Conservation (phyloP, 2,113 vertebrate species). For the Vimba vimba region DNA sequence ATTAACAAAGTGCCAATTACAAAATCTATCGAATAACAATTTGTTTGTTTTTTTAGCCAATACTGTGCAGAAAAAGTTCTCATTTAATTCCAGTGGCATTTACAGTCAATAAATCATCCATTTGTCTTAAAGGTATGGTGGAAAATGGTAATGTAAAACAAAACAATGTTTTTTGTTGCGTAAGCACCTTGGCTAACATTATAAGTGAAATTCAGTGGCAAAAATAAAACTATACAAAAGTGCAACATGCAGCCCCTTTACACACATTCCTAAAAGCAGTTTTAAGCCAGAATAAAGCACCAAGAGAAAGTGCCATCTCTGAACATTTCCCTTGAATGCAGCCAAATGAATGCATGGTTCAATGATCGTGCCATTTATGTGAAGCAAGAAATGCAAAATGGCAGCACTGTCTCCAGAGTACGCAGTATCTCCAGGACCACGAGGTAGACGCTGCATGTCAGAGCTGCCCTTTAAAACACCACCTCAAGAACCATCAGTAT, state of each 20-base stretch:
- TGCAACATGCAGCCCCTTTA: neutral
- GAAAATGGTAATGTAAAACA: neutral
- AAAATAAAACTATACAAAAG: neutral
- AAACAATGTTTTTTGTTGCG: neutral
- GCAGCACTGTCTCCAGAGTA: constrained; percentile 40
- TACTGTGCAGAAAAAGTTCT: neutral
- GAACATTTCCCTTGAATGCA: constrained; percentile 38
- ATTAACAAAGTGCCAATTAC: too few species aligned
- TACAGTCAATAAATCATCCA: neutral
- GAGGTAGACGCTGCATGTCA: neutral
- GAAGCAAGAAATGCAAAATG: constrained; percentile 39
- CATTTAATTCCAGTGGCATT: neutral
- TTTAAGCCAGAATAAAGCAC: neutral
- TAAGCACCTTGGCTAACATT: neutral
- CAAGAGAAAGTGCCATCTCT: constrained; percentile 9
- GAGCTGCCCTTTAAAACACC: neutral
- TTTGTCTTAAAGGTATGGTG: neutral
- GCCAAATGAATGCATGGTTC: constrained; percentile 49
- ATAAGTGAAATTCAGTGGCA: neutral
- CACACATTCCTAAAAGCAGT: neutral
- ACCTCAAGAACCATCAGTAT: neutral
- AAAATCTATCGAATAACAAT: too few species aligned
- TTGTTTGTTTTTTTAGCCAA: too few species aligned
- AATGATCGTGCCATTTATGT: constrained; percentile 41
- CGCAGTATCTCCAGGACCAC: neutral